These are phyloP conservation scores for Drosophila paulistorum DNA, from an alignment of 1,140 invertebrate genomes.

Conservation along the genomic window DNA sequence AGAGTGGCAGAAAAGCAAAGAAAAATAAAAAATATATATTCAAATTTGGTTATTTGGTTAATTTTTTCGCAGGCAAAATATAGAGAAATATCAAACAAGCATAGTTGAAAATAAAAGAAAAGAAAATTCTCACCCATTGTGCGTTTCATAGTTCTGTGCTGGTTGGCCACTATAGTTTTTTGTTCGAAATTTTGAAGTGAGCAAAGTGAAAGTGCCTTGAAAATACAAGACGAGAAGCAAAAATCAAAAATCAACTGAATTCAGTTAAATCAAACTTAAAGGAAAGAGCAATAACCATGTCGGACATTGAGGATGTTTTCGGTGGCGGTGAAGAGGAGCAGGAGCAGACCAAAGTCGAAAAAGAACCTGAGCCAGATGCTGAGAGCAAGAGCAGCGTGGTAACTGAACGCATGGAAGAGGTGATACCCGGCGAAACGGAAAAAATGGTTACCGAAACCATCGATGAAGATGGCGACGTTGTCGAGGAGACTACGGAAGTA, in stretches of 20 bases:
- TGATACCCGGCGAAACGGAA: slow-evolving; percentile 72
- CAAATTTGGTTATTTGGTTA: slow-evolving; percentile 46
- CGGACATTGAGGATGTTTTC: slow-evolving; percentile 77
- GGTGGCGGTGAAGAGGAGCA: slow-evolving; percentile 56
- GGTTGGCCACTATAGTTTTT: slow-evolving; percentile 52
- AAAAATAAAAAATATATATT: slow-evolving; percentile 33
- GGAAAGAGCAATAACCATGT: slow-evolving; percentile 56
- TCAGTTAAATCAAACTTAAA: slow-evolving; percentile 17
- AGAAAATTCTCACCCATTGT: slow-evolving; percentile 42
- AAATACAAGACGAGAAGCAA: slow-evolving; percentile 22
- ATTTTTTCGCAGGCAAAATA: slow-evolving; percentile 47
- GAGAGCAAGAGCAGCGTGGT: slow-evolving; percentile 69
- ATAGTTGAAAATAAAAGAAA: slow-evolving; percentile 25
- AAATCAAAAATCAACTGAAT: slow-evolving; percentile 23
- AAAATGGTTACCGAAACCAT: slow-evolving; percentile 78
- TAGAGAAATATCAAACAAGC: slow-evolving; percentile 16
- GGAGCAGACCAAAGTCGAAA: slow-evolving; percentile 19
- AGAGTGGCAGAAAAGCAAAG: slow-evolving; percentile 7
- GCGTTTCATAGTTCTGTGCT: slow-evolving; percentile 32
- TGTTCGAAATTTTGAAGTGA: slow-evolving; percentile 33
- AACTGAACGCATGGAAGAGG: slow-evolving; percentile 69
- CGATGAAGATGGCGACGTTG: slow-evolving; percentile 79
- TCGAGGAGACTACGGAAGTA: slow-evolving; percentile 78
- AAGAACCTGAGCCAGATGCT: slow-evolving; percentile 40
- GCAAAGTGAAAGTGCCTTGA: slow-evolving; percentile 70